Conservation (phyloP, 2,113 vertebrate genomes). For the Romanogobio albipinnatus region DNA sequence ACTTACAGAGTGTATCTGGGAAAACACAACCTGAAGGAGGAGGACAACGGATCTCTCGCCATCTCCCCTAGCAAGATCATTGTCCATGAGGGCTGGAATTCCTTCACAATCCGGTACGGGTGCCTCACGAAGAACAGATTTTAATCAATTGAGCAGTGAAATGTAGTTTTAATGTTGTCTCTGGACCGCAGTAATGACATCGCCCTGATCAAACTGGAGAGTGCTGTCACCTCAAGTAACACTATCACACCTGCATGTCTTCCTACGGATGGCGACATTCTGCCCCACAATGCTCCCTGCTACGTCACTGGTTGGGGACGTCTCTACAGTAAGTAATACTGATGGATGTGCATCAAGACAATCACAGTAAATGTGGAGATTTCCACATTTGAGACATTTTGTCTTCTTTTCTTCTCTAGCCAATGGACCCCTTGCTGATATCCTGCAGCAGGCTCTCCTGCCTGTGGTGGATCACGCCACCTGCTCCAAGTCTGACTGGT, state of each 20-base stretch:
- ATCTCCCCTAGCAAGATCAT: slow-evolving; percentile 70
- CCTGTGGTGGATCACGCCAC: slow-evolving; percentile 56
- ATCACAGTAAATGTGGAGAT: not conserved
- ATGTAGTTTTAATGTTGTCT: not conserved
- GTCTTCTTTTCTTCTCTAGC: not conserved
- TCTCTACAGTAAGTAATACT: slow-evolving; percentile 78
- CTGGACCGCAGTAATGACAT: slow-evolving; percentile 81
- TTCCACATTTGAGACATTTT: not conserved
- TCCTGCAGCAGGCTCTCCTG: slow-evolving; percentile 57
- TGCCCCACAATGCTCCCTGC: slow-evolving; percentile 78
- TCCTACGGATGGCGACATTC: slow-evolving; percentile 65
- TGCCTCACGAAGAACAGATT: not conserved
- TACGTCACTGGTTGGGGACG: slow-evolving; percentile 91
- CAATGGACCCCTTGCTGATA: slow-evolving; percentile 46
- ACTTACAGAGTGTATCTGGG: slow-evolving; percentile 81
- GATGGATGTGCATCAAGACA: not conserved
- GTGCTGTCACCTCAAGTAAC: slow-evolving; percentile 71
- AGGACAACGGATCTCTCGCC: slow-evolving; percentile 67
- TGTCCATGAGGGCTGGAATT: slow-evolving; percentile 79
- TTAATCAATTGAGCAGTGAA: not conserved
- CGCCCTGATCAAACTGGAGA: slow-evolving; percentile 84
- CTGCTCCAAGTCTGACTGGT: slow-evolving; percentile 58
- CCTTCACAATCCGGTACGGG: slow-evolving; percentile 71
- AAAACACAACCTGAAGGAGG: slow-evolving; percentile 75
- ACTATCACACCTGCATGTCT: slow-evolving; percentile 81